A percentile compares a stretch with the other conserved stretches of the same genome.
These are phyloP conservation scores for Sycobia sp. DNA, from an alignment of 1,140 invertebrate genomes.

Conservation along the genomic window DNA sequence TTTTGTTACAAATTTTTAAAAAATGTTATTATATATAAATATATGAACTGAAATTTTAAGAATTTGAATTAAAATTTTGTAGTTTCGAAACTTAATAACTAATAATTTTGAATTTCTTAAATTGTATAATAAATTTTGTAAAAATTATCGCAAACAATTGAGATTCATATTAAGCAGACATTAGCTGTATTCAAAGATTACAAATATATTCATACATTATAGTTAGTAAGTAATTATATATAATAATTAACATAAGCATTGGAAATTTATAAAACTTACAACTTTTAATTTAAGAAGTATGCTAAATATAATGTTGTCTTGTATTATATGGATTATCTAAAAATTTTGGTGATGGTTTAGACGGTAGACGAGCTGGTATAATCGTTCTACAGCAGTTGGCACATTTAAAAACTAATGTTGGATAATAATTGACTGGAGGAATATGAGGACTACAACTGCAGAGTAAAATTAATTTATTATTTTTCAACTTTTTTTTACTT, in stretches of 20 bases:
- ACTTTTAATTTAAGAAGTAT: background rate
- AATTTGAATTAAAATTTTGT: too few species aligned
- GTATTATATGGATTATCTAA: background rate
- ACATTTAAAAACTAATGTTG: slow-evolving; percentile 3
- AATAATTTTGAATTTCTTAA: too few species aligned
- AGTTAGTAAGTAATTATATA: background rate
- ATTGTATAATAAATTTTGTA: too few species aligned
- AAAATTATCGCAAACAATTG: too few species aligned
- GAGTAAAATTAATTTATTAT: background rate
- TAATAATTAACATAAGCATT: background rate
- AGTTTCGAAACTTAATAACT: too few species aligned
- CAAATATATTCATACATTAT: background rate
- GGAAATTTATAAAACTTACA: too few species aligned
- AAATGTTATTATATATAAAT: too few species aligned
- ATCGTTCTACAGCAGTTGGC: background rate
- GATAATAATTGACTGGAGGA: slow-evolving; percentile 26
- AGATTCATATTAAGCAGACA: too few species aligned
- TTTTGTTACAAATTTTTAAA: too few species aligned
- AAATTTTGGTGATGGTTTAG: background rate
- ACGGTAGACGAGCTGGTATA: background rate
- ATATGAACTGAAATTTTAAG: too few species aligned
- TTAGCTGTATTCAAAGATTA: too few species aligned
- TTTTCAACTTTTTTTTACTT: too few species aligned
- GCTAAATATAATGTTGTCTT: background rate
- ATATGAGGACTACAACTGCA: slow-evolving; percentile 21